Conservation (phyloP, 2,888 invertebrate species). For the Drosophila ezoana region DNA sequence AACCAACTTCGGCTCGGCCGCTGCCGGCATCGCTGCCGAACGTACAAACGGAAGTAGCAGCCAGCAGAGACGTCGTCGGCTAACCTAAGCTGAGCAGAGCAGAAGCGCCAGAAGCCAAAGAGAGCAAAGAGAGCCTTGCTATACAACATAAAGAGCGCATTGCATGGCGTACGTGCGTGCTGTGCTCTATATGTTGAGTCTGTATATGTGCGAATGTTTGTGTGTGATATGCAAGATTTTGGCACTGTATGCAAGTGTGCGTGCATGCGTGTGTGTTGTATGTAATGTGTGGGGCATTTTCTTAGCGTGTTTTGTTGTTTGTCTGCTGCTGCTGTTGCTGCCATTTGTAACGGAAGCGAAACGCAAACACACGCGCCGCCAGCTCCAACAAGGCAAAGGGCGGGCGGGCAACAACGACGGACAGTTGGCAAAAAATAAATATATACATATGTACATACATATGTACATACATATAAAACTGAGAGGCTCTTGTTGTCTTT, state of each 20-base stretch:
- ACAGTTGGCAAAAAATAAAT: slow-evolving; percentile 25
- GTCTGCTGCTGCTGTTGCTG: slow-evolving; percentile 41
- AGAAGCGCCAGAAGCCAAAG: slow-evolving; percentile 50
- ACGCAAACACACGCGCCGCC: slow-evolving; percentile 64
- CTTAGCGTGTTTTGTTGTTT: slow-evolving; percentile 54
- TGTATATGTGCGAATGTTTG: slow-evolving; percentile 12
- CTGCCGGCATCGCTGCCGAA: slow-evolving; percentile 37
- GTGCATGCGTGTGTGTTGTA: slow-evolving; percentile 2
- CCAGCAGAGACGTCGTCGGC: slow-evolving; percentile 34
- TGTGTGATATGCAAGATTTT: slow-evolving; percentile 56
- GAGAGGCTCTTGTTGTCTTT: slow-evolving; percentile 48
- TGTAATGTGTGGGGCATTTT: slow-evolving; percentile 45
- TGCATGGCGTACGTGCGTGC: slow-evolving; percentile 67
- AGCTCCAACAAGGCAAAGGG: slow-evolving; percentile 18
- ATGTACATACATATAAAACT: slow-evolving; percentile 38
- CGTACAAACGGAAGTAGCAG: slow-evolving; percentile 62
- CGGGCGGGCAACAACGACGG: slow-evolving; percentile 25
- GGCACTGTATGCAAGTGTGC: slow-evolving; percentile 37
- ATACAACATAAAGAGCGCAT: slow-evolving; percentile 34
- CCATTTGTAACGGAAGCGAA: slow-evolving; percentile 78
- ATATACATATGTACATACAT: too few species aligned
- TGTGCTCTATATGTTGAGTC: slow-evolving; percentile 20
- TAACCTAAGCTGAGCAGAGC: slow-evolving; percentile 48
- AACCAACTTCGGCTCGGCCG: slow-evolving; percentile 47
- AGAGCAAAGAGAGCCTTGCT: slow-evolving; percentile 54